Conservation (phyloP, 2,113 vertebrate species). For the Aspiorhynchus laticeps region DNA sequence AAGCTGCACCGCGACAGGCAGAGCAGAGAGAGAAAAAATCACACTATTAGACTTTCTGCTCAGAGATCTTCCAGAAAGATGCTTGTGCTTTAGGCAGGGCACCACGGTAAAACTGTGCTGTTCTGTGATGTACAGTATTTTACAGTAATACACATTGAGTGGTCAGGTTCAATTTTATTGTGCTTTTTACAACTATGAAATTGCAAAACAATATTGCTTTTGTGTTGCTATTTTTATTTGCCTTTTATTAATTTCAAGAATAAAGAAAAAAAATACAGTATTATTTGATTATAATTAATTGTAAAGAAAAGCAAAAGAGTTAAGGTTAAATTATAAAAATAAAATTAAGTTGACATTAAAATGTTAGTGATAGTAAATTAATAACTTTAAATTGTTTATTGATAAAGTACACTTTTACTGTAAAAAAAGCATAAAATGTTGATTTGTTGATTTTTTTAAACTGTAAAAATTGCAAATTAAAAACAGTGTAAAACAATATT, state of each 20-base stretch:
- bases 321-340: too few species aligned
- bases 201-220: not conserved
- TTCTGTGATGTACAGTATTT: not conserved
- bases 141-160: not conserved
- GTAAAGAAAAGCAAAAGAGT: too few species aligned
- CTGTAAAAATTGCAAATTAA: not conserved
- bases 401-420: too few species aligned
- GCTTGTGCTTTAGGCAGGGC: not conserved
- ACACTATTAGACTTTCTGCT: conserved; percentile 56
- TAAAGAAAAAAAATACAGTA: not conserved
- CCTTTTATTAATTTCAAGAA: not conserved
- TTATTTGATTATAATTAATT: too few species aligned
- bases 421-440: too few species aligned
- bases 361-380: too few species aligned
- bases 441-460: too few species aligned
- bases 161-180: too few species aligned
- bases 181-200: too few species aligned
- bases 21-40: conserved; percentile 36
- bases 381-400: too few species aligned
- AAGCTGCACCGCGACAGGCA: conserved; percentile 62
- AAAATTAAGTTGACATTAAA: too few species aligned
- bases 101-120: not conserved
- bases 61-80: not conserved
- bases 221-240: not conserved
- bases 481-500: not conserved